Base-by-base conservation (phyloP, 2,888 invertebrate species). In the Argyresthia goedartella region DNA sequence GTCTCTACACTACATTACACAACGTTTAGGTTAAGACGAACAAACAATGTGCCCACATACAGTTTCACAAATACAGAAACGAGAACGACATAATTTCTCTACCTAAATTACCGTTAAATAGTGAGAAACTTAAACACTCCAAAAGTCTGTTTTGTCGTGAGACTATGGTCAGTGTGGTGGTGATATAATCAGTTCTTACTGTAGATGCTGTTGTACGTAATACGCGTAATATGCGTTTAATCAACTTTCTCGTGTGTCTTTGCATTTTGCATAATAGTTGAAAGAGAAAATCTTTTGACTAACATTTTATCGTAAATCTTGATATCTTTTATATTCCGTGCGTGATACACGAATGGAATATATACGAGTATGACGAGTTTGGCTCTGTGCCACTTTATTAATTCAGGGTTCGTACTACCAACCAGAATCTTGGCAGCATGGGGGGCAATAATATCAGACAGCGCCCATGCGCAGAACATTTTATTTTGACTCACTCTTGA, bases 151-250 rank as follows among this genome's bases (percentile, higher is more conserved):
- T n/a, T n/a, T n/a, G n/a, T n/a, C 11, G 10, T 11, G 3, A 10
- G n/a, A 42, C 6, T 13, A 8, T 10, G 3, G 42, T 7, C 13
- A 14, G n/a, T 14, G 13, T 42, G 42, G 8, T n/a, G 1, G 42
- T 39, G 39, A 50, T 54, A 50, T 54, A 52, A 54, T 55, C 55
- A 56, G 52, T 54, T 45, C 49, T 53, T 53, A 13, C 45, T 48
- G 34, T 49, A 51, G 52, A 48, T 44, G 34, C 11, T 33, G 10
- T 43, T 41, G 46, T 1, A 15, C 16, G 46, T 46, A 10, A 25
- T 9, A 43, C 43, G 6, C 3, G 45, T 45, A 25, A 11, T 45
- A 25, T 4, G 25, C 46, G 25, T 16, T 46, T 33, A 46, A 46
- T 46, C 16, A 46, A 46, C 33, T 46, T 46, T 46, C 46, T 10